A percentile compares a stretch with the other conserved stretches of the same genome.
These are phyloP conservation scores for Nasonovia ribisnigri DNA, from an alignment of 2,888 invertebrate genomes.

Conservation along the genomic window DNA sequence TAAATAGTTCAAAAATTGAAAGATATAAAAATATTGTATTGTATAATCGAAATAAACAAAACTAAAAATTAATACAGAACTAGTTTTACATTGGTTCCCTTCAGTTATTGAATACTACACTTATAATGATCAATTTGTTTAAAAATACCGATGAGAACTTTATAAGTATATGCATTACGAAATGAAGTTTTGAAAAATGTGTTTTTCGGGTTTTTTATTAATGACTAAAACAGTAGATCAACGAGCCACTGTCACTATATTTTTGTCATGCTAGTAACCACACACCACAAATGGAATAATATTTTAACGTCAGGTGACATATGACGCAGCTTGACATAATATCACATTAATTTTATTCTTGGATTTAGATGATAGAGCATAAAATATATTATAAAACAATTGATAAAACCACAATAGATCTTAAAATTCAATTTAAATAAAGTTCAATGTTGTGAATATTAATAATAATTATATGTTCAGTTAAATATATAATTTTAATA, in stretches of 20 bases:
- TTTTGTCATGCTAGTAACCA: slow-evolving; percentile 6
- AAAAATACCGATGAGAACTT: neutral
- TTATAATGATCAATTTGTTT: neutral
- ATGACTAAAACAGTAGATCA: slow-evolving; percentile 47
- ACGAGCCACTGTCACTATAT: slow-evolving; percentile 20
- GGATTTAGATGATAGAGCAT: neutral
- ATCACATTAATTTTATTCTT: slow-evolving; percentile 16
- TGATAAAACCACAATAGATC: neutral
- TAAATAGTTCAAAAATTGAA: neutral
- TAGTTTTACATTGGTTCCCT: neutral
- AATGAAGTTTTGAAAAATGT: slow-evolving; percentile 45
- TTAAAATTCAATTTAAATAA: neutral
- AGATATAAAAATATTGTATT: neutral
- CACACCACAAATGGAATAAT: slow-evolving; percentile 41
- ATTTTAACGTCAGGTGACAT: slow-evolving; percentile 47
- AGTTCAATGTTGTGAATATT: neutral
- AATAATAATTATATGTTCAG: neutral
- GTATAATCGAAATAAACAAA: neutral
- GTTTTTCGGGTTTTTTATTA: slow-evolving; percentile 22
- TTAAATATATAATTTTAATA: neutral
- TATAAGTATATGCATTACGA: neutral
- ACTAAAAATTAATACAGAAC: neutral
- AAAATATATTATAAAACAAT: neutral
- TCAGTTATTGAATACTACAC: neutral
- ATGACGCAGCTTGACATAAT: slow-evolving; percentile 37